Evolutionary conservation across 2,888 invertebrate species (phyloP), one percentile per base, ranked within the genome.

Genomic region (Eucera pruinosa): DNA sequence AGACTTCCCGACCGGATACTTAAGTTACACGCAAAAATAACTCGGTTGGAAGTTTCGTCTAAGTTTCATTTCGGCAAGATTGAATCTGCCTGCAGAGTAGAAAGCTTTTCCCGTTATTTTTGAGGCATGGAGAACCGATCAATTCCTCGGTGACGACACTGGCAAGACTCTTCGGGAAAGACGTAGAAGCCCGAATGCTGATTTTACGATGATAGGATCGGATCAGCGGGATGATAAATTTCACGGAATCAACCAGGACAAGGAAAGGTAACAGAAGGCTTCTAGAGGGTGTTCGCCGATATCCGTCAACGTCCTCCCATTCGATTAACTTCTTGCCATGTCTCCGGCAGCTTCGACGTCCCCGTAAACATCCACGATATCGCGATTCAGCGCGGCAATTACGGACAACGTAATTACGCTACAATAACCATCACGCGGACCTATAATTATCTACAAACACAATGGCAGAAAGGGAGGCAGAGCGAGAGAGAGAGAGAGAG

Each of bases 181-280:
- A 43, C 41, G 39, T 52, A 25, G 27, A 30, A 43, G 25, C 11
- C 25, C 13, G 62, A 52, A 67, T 70, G 61, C 66, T 75, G 79
- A 67, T 75, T 74, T 74, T 55, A 79, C 75, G 75, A 79, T 60
- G 74, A 74, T 58, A 69, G 73, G 72, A 60, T 70, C 68, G 66
- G 62, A 70, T 70, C 58, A 57, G 48, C 20, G 27, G 79, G 57
- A 74, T 74, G 74, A 79, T 79, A 79, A 78, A 78, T 72, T 68
- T 60, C 30, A 55, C 30, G 48, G 54, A 68, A 78, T 78, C 78
- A 48, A 61, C 58, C 6, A 30, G 5, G 60, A 39, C 11, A 62
- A 72, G 71, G 65, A 72, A 45, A 65, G 48, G 72, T 60, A 72
- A 67, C 64, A 55, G 72, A 72, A 78, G 73, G 54, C 25, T 55